Base-by-base conservation (phyloP, 2,797 vertebrate species). In the Peromyscus melanophrys region DNA sequence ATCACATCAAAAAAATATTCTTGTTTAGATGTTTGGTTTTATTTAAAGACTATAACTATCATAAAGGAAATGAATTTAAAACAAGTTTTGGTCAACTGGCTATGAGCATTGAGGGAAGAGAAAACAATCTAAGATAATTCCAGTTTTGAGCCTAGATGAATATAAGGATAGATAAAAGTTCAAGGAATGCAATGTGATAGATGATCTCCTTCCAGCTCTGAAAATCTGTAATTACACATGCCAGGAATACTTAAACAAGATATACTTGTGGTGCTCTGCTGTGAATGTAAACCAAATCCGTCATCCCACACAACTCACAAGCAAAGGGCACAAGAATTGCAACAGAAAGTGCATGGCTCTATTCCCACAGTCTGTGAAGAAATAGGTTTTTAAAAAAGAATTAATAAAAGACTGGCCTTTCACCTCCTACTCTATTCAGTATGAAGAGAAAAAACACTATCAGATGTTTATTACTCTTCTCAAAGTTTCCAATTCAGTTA, bases 391-490 rank as follows among this genome's bases (percentile, higher is more conserved):
- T 46, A 55, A 81, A 52, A 43, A 77, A 65, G 73, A 83, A 55
- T 6, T 63, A 89, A 61, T 93, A n/a, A 55, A 37, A 49, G 0
- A 12, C 40, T 85, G 49, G 37, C 14, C 9, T 95, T 93, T 94
- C 14, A 89, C 75, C 31, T 90, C 52, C 6, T 78, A 65, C 16
- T 90, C 14, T 86, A 69, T 75, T 67, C 65, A 88, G 19, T 21
- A 84, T 85, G 71, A 80, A 87, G 46, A 80, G 55, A 80, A 46
- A 92, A 89, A 81, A 84, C 2, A 85, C 21, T 63, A 73, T 89
- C 78, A 55, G 16, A 49, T n/a, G n/a, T 77, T 71, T 93, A 91
- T 86, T 96, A 85, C 67, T 89, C 75, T 83, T 82, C 61, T 34
- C 37, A 91, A 55, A 90, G 23, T n/a, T 86, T 71, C 17, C 57